Conservation (phyloP, 2,113 vertebrate genomes). For the Trichomycterus rosablanca region DNA sequence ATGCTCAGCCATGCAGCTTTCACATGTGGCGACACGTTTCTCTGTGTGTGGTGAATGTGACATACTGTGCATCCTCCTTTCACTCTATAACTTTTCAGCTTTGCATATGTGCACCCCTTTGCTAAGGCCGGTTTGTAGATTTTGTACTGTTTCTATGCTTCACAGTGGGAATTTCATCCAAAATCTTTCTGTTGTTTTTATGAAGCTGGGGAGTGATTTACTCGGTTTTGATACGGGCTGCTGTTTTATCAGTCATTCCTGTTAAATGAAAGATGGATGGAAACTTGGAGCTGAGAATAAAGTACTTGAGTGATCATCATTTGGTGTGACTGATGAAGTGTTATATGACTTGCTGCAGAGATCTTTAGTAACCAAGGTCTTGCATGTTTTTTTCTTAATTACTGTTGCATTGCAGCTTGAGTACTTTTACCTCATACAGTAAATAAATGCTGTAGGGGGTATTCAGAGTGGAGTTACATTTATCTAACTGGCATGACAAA, state of each 20-base stretch:
- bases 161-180: not conserved
- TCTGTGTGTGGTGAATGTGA: not conserved
- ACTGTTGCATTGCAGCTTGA: not conserved
- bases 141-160: not conserved
- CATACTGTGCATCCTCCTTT: not conserved
- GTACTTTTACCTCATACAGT: too few relatives aligned
- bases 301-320: constrained; percentile 16
- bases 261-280: constrained; percentile 20
- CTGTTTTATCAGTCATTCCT: not conserved
- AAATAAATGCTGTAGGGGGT: too few relatives aligned
- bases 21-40: constrained; percentile 1
- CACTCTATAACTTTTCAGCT: constrained; percentile 16
- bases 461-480: too few relatives aligned
- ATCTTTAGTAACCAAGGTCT: not conserved
- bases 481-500: too few relatives aligned
- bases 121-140: not conserved
- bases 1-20: constrained; percentile 19
- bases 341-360: constrained; percentile 22
- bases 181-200: too few relatives aligned
- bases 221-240: not conserved
- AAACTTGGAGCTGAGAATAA: constrained; percentile 6
- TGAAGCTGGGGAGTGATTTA: too few relatives aligned
- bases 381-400: constrained; percentile 11
- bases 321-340: constrained; percentile 8
- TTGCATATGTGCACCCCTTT: not conserved